Conservation (phyloP, 2,797 vertebrate species). For the Pseudomugil tenellus region DNA sequence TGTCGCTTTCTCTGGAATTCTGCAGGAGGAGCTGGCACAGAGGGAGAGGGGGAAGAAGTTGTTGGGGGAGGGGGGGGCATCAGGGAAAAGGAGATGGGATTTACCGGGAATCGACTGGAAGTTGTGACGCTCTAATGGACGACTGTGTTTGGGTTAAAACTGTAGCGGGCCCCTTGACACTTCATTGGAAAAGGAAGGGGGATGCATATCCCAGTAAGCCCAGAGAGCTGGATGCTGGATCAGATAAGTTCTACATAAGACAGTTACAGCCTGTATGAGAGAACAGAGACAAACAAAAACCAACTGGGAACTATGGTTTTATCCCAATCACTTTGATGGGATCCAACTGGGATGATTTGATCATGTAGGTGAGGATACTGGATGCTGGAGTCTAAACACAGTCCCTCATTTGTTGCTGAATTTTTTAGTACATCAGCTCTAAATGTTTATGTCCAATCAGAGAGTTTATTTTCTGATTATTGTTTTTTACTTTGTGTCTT, state of each 20-base stretch:
- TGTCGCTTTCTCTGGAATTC: slow-evolving; percentile 72
- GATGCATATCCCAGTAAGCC: too few relatives aligned
- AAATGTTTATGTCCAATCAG: too few relatives aligned
- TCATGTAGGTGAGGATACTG: too few relatives aligned
- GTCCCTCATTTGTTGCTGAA: too few relatives aligned
- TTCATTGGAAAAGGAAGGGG: background rate
- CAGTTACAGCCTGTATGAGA: too few relatives aligned
- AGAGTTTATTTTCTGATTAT: too few relatives aligned
- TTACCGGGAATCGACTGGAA: slow-evolving; percentile 47
- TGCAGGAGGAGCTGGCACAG: slow-evolving; percentile 54
- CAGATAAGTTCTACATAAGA: too few relatives aligned
- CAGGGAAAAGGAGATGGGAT: slow-evolving; percentile 53
- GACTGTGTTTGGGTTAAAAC: slow-evolving; percentile 56
- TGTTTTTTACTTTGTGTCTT: too few relatives aligned
- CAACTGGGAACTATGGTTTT: background rate
- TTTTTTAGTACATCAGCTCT: too few relatives aligned
- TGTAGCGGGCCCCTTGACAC: slow-evolving; percentile 28
- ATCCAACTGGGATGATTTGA: background rate
- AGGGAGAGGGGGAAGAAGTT: too few relatives aligned
- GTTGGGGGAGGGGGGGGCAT: slow-evolving; percentile 51
- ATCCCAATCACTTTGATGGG: background rate
- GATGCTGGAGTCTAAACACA: too few relatives aligned
- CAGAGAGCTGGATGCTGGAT: too few relatives aligned
- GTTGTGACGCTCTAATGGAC: slow-evolving; percentile 68
- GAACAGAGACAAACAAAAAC: slow-evolving; percentile 3